Base-by-base conservation (phyloP, 2,888 invertebrate genomes). In the Autographa gamma region DNA sequence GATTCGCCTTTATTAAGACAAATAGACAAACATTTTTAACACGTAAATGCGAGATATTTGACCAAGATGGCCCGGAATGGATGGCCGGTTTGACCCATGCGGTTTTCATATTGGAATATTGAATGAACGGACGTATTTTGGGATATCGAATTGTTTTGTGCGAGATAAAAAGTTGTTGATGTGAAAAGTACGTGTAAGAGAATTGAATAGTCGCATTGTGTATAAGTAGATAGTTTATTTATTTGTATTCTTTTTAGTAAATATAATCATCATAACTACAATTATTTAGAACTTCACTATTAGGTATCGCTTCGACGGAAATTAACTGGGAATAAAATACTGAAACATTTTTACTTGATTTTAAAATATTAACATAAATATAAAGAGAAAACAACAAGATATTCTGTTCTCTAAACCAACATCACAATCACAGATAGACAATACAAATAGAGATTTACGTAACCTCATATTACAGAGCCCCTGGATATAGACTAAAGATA, bases 11-110 rank as follows among this genome's bases (percentile, higher is more conserved):
- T 91, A 91, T 91, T 90, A 90, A 90, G 92, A 91, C 88, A 89
- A 91, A 92, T 92, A 88, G 89, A 85, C 80, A 87, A 87, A 85
- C 90, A 91, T 91, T 92, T 91, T 90, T 91, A 90, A 89, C 88
- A 83, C 85, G 86, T 84, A 88, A 88, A 89, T 82, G 84, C 80
- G 77, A 82, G 72, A 80, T 78, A 84, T 85, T 73, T 80, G 80
- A 79, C 77, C 76, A 78, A 77, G 79, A 78, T 71, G 71, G 69
- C 71, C 64, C 62, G 56, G 61, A 70, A 80, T 80, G 73, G 72
- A 79, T 79, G 69, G 71, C 66, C 25, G 67, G 79, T 61, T 75
- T 76, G 73, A 84, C 69, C 76, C 63, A 69, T 75, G 63, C 64
- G 18, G 52, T 65, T 48, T 48, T 63, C 73, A 69, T 77, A 81